Evolutionary conservation across 2,113 vertebrate species (phyloP).

Genomic region (Cyprinodon variegatus): DNA sequence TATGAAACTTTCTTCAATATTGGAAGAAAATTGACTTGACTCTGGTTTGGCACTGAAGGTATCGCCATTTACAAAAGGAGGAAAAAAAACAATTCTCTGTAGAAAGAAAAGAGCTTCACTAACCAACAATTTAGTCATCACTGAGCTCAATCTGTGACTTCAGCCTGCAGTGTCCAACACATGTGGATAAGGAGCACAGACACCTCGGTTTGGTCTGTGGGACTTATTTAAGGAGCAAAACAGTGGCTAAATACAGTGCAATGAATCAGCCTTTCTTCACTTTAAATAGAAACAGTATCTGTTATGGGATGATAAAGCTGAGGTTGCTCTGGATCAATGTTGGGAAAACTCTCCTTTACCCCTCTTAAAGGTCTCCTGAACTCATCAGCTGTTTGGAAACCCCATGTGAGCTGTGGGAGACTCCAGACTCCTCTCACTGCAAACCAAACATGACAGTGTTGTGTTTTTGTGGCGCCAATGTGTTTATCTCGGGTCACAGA

Average conservation of each 20-base stretch:
- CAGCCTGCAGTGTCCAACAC: background rate
- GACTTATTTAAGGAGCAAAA: too few relatives aligned
- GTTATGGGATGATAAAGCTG: background rate
- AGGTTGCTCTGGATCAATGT: background rate
- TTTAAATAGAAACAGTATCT: background rate
- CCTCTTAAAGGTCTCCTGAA: background rate
- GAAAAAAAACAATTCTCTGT: background rate
- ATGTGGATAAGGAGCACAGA: too few relatives aligned
- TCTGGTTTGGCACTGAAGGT: too few relatives aligned
- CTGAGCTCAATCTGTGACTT: background rate
- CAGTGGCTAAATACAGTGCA: background rate
- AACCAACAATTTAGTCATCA: background rate
- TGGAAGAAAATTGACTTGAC: too few relatives aligned
- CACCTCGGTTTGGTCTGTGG: too few relatives aligned
- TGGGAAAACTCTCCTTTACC: too few relatives aligned
- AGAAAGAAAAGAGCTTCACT: background rate
- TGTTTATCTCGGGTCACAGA: constrained; percentile 3
- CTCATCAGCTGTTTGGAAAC: background rate
- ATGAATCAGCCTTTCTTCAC: background rate
- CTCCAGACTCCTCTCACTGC: background rate
- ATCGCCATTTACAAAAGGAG: too few relatives aligned
- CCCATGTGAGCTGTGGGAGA: constrained; percentile 1
- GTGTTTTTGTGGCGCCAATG: constrained; percentile 14
- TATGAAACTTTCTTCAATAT: too few relatives aligned
- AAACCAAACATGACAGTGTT: constrained; percentile 19